Evolutionary conservation across 2,888 invertebrate genomes (phyloP).

Genomic region (Criorhina ranunculi): DNA sequence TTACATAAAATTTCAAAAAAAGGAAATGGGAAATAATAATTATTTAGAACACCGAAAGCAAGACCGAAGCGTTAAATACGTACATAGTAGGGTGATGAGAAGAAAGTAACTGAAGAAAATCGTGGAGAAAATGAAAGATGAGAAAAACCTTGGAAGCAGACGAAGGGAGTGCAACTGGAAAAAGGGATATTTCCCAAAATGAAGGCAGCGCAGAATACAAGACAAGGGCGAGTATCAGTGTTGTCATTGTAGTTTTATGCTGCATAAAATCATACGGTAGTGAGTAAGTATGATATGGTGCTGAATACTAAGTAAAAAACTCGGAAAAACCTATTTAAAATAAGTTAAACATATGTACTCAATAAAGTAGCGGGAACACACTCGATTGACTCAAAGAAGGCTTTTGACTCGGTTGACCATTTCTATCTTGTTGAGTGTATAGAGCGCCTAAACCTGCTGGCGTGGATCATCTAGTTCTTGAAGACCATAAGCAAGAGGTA

Average conservation of each 20-base stretch:
- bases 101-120: conserved; percentile 68
- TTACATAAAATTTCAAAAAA: conserved; percentile 62
- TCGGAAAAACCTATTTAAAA: too few relatives aligned
- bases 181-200: conserved; percentile 64
- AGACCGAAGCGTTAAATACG: conserved; percentile 63
- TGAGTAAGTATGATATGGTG: too few relatives aligned
- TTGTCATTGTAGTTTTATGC: conserved; percentile 8
- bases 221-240: not conserved
- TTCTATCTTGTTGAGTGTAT: too few relatives aligned
- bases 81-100: conserved; percentile 56
- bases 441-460: too few relatives aligned
- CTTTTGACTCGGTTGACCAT: too few relatives aligned
- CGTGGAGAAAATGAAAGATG: conserved; percentile 27
- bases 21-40: conserved; percentile 54
- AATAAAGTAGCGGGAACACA: too few relatives aligned
- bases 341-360: too few relatives aligned
- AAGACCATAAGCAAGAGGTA: too few relatives aligned
- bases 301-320: not conserved
- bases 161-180: conserved; percentile 50
- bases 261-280: too few relatives aligned
- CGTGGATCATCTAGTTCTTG: too few relatives aligned
- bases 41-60: conserved; percentile 67
- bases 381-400: too few relatives aligned
- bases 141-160: conserved; percentile 37
- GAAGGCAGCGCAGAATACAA: not conserved